A percentile compares a stretch with the other conserved stretches of the same genome.
phyloP scores from a whole-genome alignment of 1,140 invertebrate species.

The Drosophila mayri region DNA sequence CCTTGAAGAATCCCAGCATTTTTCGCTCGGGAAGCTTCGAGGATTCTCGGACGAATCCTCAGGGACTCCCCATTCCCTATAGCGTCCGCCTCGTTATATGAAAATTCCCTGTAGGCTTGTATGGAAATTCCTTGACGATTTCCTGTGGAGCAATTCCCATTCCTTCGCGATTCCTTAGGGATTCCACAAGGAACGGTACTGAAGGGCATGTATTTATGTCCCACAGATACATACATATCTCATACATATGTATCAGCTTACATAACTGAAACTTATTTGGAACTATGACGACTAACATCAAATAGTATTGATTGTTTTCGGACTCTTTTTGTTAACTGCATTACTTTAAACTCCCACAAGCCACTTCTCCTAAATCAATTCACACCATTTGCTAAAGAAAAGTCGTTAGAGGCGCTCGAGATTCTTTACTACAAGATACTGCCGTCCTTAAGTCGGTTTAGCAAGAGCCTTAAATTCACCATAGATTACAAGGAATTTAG shows the following conservation, averaged over 20 bases:
- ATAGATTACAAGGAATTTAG: constrained; percentile 37
- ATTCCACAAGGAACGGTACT: too few relatives aligned
- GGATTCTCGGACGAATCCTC: too few relatives aligned
- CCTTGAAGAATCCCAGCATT: too few relatives aligned
- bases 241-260: neutral
- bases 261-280: neutral
- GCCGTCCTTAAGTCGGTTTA: neutral
- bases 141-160: too few relatives aligned
- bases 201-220: neutral
- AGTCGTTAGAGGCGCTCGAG: neutral
- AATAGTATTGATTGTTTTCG: too few relatives aligned
- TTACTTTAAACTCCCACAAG: neutral
- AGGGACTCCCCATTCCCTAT: too few relatives aligned
- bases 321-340: neutral
- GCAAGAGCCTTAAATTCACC: constrained; percentile 3
- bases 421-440: neutral
- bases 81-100: too few relatives aligned
- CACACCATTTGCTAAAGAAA: neutral
- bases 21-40: too few relatives aligned
- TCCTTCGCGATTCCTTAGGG: too few relatives aligned
- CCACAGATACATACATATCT: neutral
- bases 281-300: neutral
- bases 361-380: neutral
- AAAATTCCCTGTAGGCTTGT: too few relatives aligned
- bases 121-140: too few relatives aligned